Base-by-base conservation (phyloP, 2,797 vertebrate species). In the Apodemus agrarius region DNA sequence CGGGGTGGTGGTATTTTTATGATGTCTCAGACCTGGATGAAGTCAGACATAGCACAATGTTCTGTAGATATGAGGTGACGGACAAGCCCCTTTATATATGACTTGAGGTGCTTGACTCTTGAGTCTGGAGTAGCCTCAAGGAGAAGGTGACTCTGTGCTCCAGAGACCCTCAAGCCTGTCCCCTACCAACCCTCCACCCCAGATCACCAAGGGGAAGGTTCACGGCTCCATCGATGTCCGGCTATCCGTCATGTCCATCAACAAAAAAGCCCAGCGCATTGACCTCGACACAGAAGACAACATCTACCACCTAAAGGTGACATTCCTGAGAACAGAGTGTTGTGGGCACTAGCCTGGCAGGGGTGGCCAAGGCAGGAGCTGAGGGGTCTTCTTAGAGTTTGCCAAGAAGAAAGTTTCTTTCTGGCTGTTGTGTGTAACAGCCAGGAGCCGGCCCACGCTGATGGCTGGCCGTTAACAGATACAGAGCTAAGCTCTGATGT, bases 251-350 rank as follows among this genome's bases (percentile, higher is more conserved):
- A 99, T 99, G 99, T 99, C 99, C 24, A 96, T 99, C 97, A 99
- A 99, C 98, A 99, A 99, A 98, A 99, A 99, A 97, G 99, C 99
- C 0, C 99, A 99, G 95, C 99, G 99, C 67, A 99, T 99, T 0
- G 99, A 99, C 97, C 98, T 99, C 96, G 99, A 99, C 90, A 99
- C 99, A 0, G 99, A 99, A 96, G 99, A 99, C 97, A 99, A 99
- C 98, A 99, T 99, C 76, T 99, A 99, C 97, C 99, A 99, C 97
- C 98, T 99, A 96, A 99, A 99, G 99, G 99, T 99, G 94, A 93
- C 49, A 76, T 72, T 74, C 19, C 43, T 43, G 61, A 82, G 82
- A 4, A 34, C 78, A 78, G 40, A 8, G 22, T 63, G 11, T 78
- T n/a, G 86, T 91, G 67, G 37, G 4, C 21, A 13, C 57, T 9